Evolutionary conservation across 2,888 invertebrate genomes (phyloP).

Genomic region (Hirtodrosophila trivittata): DNA sequence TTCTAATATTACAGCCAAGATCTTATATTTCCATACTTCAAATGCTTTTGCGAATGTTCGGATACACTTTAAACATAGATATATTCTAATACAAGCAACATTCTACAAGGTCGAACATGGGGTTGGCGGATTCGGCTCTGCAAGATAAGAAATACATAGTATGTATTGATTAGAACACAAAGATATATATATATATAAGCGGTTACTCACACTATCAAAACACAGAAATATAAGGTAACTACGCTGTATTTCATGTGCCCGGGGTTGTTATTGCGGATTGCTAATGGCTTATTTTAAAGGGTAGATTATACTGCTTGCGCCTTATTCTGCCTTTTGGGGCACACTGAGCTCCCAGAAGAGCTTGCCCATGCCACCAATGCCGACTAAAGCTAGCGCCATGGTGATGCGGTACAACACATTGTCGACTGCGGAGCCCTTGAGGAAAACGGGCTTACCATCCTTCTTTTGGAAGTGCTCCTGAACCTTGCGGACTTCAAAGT

Average conservation of each 20-base stretch:
- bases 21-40: conserved; percentile 80
- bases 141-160: conserved; percentile 24
- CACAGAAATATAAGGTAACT: conserved; percentile 71
- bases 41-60: conserved; percentile 73
- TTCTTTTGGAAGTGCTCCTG: conserved; percentile 83
- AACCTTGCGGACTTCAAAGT: conserved; percentile 74
- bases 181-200: neutral
- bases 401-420: conserved; percentile 84
- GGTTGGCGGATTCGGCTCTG: conserved; percentile 43
- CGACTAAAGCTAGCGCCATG: conserved; percentile 81
- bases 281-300: conserved; percentile 52
- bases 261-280: conserved; percentile 46
- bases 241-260: conserved; percentile 51
- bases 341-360: conserved; percentile 80
- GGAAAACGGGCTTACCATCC: conserved; percentile 85
- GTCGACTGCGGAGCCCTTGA: conserved; percentile 85
- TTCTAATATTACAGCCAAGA: conserved; percentile 57
- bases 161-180: neutral
- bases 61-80: conserved; percentile 52
- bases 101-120: conserved; percentile 29
- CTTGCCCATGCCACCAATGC: conserved; percentile 81
- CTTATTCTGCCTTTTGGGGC: conserved; percentile 67
- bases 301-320: conserved; percentile 31
- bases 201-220: conserved; percentile 62
- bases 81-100: conserved; percentile 51